Conservation (phyloP, 2,888 invertebrate genomes). For the Tribolium freemani region DNA sequence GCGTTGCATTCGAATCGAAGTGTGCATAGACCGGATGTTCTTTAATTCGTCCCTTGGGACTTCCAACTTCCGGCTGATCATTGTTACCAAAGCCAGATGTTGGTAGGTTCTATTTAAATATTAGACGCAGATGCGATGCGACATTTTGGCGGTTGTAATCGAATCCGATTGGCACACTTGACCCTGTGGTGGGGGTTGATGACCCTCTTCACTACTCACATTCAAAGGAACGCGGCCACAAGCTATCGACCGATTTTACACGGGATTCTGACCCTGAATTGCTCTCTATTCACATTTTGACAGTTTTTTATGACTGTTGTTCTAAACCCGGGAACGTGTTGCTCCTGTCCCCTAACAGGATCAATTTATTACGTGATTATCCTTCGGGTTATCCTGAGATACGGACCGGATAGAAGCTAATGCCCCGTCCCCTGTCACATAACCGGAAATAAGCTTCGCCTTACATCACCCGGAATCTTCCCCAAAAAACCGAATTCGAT, state of each 20-base stretch:
- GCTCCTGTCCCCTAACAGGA: conserved; percentile 24
- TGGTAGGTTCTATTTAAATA: conserved; percentile 35
- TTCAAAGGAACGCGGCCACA: conserved; percentile 36
- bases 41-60: conserved; percentile 50
- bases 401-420: conserved; percentile 53
- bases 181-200: conserved; percentile 19
- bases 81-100: conserved; percentile 59
- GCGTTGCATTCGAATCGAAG: conserved; percentile 26
- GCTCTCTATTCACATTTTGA: background rate
- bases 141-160: conserved; percentile 11
- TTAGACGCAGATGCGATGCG: conserved; percentile 3
- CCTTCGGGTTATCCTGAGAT: conserved; percentile 44
- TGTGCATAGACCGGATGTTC: conserved; percentile 48
- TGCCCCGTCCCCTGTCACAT: conserved; percentile 47
- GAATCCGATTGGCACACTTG: conserved; percentile 14
- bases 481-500: conserved; percentile 8
- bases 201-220: conserved; percentile 14
- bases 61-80: conserved; percentile 56
- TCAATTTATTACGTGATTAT: conserved; percentile 43
- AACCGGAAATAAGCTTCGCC: conserved; percentile 48
- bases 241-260: conserved; percentile 54
- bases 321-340: background rate
- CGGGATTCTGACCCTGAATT: conserved; percentile 54
- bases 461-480: conserved; percentile 22
- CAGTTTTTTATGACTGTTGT: background rate